Evolutionary conservation across 2,113 vertebrate genomes (phyloP), one percentile per base, ranked within the genome.

Genomic region (Sinocyclocheilus maitianheensis): DNA sequence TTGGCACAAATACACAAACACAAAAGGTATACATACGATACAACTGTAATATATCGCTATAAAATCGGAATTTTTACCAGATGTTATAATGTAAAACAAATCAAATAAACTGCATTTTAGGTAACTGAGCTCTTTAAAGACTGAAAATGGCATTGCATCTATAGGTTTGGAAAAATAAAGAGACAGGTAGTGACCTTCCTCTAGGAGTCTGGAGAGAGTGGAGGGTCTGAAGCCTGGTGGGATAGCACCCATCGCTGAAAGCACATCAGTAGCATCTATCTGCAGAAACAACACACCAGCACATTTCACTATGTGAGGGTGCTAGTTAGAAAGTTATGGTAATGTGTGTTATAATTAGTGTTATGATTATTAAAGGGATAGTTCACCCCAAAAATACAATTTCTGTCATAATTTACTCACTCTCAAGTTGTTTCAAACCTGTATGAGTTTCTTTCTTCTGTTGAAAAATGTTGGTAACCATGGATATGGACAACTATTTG

Each of bases 211-310:
- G 84, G 90, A 95, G 51, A 99, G 96, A 0, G 93, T 96, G 71
- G 97, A 98, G 0, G 94, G 94, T 89, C 97, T 94, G 90, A 98
- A 99, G 79, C 97, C 97, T 20, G 96, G 89, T 63, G 98, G 98
- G 86, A 99, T 96, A 0, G 95, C 96, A 69, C 97, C 97, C 93
- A 94, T 96, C 0, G 93, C 93, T 14, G 96, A 91, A 83, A 99
- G 89, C 26, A 96, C 94, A 81, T 98, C 96, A 40, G 96, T 94
- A 0, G 96, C 93, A 92, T 95, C 96, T 79, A 96, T 94, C 97
- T 99, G 88, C 80, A 65, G n/a, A 85, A 79, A 53, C 37, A 67
- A 83, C 81, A 88, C 48, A 87, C 22, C 58, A 51, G 83, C 30
- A 72, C 8, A 81, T 24, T 63, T 86, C n/a, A 81, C 22, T 43